These are phyloP conservation scores for Stenotaenia linearis DNA, from an alignment of 2,888 invertebrate genomes.

Conservation along the genomic window DNA sequence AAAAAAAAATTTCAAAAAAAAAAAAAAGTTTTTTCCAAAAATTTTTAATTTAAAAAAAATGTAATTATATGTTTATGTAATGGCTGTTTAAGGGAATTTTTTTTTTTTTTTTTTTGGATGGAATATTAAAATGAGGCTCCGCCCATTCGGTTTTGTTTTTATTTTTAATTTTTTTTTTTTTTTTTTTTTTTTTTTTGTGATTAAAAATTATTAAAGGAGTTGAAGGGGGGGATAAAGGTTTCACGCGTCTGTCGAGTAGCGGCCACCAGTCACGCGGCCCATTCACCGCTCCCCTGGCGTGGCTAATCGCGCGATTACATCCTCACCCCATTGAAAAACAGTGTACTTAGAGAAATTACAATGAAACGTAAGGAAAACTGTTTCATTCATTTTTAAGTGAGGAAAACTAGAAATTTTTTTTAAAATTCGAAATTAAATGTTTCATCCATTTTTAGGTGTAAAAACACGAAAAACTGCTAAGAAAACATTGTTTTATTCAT, in stretches of 20 bases:
- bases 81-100: neutral
- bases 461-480: too few species aligned
- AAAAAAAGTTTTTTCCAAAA: too few species aligned
- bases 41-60: too few species aligned
- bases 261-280: slow-evolving; percentile 19
- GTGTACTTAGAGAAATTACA: too few species aligned
- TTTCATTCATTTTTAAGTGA: too few species aligned
- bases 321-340: neutral
- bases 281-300: slow-evolving; percentile 2
- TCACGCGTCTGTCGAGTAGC: slow-evolving; percentile 14
- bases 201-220: neutral
- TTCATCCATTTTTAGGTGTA: too few species aligned
- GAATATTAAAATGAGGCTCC: neutral
- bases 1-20: neutral
- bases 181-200: neutral
- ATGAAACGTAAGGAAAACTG: too few species aligned
- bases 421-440: too few species aligned
- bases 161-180: neutral
- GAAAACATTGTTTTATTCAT: too few species aligned
- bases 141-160: neutral
- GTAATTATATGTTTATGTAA: too few species aligned
- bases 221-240: neutral
- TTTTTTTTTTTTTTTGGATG: neutral
- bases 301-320: neutral
- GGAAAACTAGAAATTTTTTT: too few species aligned